These are phyloP conservation scores for Pseudoatta argentina DNA, from an alignment of 1,140 invertebrate species.

Conservation along the genomic window DNA sequence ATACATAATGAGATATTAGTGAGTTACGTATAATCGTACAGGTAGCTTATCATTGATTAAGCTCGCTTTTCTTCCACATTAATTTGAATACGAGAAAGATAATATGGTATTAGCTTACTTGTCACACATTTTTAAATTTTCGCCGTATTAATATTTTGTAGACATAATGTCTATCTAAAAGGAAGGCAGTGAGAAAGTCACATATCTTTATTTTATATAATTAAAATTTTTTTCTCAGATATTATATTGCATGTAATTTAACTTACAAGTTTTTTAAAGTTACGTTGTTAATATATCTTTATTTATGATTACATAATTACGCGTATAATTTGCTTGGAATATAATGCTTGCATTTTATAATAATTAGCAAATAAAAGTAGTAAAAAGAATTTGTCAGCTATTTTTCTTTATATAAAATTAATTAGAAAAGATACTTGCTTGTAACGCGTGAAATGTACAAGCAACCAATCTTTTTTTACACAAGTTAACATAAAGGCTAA, in stretches of 20 bases:
- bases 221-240: neutral
- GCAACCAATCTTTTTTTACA: constrained; percentile 14
- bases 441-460: neutral
- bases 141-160: neutral
- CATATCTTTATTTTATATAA: neutral
- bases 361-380: neutral
- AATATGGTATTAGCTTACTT: neutral
- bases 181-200: too few relatives aligned
- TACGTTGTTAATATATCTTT: neutral
- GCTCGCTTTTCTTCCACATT: neutral
- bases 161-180: too few relatives aligned
- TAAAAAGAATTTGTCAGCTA: neutral
- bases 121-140: neutral
- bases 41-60: constrained; percentile 3
- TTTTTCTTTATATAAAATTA: constrained; percentile 14
- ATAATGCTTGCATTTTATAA: neutral
- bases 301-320: neutral
- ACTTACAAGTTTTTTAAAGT: neutral
- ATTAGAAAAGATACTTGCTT: constrained; percentile 6
- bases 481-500: constrained; percentile 31
- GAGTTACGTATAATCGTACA: too few relatives aligned
- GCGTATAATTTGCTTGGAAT: neutral
- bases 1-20: constrained; percentile 30
- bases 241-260: neutral
- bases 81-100: neutral